Evolutionary conservation across 1,140 invertebrate species (phyloP).

Genomic region (Drosophila santomea): DNA sequence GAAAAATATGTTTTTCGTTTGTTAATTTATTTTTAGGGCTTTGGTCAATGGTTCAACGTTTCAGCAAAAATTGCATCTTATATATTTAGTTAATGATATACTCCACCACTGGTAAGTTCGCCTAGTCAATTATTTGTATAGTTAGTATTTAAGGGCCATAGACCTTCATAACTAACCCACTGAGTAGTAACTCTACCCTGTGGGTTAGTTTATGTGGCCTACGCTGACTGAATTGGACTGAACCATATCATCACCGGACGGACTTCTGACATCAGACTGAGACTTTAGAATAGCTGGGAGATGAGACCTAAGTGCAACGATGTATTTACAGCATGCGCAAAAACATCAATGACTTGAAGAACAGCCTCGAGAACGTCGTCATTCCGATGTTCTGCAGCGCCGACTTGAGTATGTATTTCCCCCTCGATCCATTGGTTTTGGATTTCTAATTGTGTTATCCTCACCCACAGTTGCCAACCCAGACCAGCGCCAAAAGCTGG

Average conservation of each 20-base stretch:
- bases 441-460: constrained; percentile 1
- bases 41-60: constrained; percentile 92
- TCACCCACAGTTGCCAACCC: constrained; percentile 89
- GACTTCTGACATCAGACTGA: constrained; percentile 3
- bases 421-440: background rate
- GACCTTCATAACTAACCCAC: constrained; percentile 11
- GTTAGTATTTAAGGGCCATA: constrained; percentile 5
- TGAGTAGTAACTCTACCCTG: background rate
- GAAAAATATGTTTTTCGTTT: constrained; percentile 82
- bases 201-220: constrained; percentile 7
- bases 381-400: constrained; percentile 98
- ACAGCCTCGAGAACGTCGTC: constrained; percentile 95
- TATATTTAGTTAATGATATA: constrained; percentile 99
- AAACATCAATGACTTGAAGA: constrained; percentile 96
- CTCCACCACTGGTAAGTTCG: constrained; percentile 97
- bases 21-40: constrained; percentile 88
- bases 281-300: constrained; percentile 1
- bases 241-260: background rate
- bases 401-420: constrained; percentile 87
- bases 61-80: constrained; percentile 96
- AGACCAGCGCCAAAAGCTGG: constrained; percentile 95
- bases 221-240: background rate
- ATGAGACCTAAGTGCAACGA: constrained; percentile 47
- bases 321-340: constrained; percentile 92
- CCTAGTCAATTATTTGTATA: constrained; percentile 33